A percentile compares a stretch with the other conserved stretches of the same genome.
Conservation (phyloP, 2,888 invertebrate species). For the Lymantria dispar region DNA sequence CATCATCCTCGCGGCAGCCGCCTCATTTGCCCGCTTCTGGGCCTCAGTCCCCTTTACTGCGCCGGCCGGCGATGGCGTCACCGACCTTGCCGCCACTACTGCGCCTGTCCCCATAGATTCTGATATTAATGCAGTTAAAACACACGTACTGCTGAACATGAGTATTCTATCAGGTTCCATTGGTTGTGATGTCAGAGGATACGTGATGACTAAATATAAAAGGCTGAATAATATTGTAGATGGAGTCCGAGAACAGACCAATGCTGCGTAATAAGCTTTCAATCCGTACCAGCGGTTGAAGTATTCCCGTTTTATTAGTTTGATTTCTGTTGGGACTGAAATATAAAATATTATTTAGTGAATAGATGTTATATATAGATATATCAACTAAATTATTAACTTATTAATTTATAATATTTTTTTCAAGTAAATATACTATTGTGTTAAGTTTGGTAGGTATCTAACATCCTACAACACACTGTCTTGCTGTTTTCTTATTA, state of each 20-base stretch:
- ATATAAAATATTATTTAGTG: slow-evolving; percentile 21
- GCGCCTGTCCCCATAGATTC: slow-evolving; percentile 91
- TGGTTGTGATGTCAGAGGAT: slow-evolving; percentile 89
- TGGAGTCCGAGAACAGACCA: slow-evolving; percentile 88
- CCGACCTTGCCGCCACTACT: too few relatives aligned
- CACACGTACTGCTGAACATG: slow-evolving; percentile 87
- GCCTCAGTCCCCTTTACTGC: too few relatives aligned
- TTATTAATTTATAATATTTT: too few relatives aligned
- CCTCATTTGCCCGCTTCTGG: too few relatives aligned
- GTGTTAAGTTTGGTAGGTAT: too few relatives aligned
- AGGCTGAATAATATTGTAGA: slow-evolving; percentile 86
- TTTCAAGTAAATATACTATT: too few relatives aligned
- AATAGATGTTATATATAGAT: background rate
- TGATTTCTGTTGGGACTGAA: slow-evolving; percentile 90
- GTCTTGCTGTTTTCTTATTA: too few relatives aligned
- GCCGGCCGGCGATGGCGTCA: too few relatives aligned
- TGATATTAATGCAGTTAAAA: slow-evolving; percentile 88
- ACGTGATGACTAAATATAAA: slow-evolving; percentile 87
- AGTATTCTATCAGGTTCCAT: slow-evolving; percentile 85
- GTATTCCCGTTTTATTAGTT: slow-evolving; percentile 89
- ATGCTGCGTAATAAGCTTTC: slow-evolving; percentile 89
- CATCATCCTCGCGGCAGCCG: too few relatives aligned
- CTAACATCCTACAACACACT: too few relatives aligned
- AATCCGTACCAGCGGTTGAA: slow-evolving; percentile 93
- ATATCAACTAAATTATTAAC: too few relatives aligned